Percentiles rank a stretch among this genome's conserved stretches.
These are phyloP conservation scores for Onychomys leucogaster DNA, from an alignment of 2,797 vertebrate genomes.

Conservation along the genomic window DNA sequence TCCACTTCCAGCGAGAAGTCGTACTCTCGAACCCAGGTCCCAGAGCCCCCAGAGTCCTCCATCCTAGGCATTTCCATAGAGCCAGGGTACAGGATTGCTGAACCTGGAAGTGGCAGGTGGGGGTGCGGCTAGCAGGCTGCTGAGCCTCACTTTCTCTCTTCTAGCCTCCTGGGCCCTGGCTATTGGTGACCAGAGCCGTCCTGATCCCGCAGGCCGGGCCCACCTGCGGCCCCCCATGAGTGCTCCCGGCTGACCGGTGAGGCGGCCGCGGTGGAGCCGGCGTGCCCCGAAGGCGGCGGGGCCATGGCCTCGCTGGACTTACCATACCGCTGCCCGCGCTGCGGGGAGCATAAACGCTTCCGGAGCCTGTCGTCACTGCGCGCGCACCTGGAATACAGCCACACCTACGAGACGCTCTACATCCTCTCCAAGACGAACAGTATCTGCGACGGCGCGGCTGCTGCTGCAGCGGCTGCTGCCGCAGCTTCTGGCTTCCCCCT, in stretches of 20 bases:
- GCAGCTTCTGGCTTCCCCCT: constrained; percentile 91
- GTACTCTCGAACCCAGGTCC: background rate
- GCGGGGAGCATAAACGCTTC: constrained; percentile 99
- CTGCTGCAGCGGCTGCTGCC: constrained; percentile 93
- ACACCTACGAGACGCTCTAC: constrained; percentile 99
- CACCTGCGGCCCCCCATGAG: constrained; percentile 69
- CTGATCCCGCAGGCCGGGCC: constrained; percentile 38
- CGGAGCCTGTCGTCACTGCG: constrained; percentile 97
- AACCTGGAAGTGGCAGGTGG: background rate
- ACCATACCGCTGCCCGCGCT: constrained; percentile 98
- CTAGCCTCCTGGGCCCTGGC: constrained; percentile 47
- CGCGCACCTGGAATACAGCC: constrained; percentile 99
- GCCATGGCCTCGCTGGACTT: constrained; percentile 98
- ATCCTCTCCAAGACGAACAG: constrained; percentile 99
- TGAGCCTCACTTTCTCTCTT: constrained; percentile 66
- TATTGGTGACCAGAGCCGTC: background rate
- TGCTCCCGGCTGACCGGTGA: constrained; percentile 67
- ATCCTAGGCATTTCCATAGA: background rate
- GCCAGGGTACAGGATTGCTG: background rate
- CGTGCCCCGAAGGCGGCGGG: constrained; percentile 66
- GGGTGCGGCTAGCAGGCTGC: background rate
- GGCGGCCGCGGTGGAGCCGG: constrained; percentile 75
- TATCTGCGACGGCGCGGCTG: constrained; percentile 95
- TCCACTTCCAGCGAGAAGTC: too few relatives aligned
- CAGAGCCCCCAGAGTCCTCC: background rate